Conservation (phyloP, 2,797 vertebrate species). For the Xenentodon cancila region DNA sequence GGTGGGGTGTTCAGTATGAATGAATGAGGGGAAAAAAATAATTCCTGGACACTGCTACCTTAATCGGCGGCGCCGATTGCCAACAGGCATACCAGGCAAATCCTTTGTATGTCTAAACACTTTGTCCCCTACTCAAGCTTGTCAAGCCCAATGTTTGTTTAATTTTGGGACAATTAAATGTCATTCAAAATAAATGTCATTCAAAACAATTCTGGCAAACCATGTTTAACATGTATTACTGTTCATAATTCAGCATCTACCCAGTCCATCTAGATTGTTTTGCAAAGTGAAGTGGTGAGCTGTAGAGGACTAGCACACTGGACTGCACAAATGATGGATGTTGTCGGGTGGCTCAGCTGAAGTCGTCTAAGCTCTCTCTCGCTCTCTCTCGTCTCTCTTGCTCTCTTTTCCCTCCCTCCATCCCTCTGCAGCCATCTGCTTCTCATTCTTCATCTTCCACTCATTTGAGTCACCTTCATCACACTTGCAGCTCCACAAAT, state of each 20-base stretch:
- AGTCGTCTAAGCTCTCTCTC: conserved; percentile 51
- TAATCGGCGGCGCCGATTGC: no score
- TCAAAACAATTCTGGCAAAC: not conserved
- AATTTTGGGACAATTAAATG: no score
- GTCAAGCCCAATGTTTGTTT: no score
- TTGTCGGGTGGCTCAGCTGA: conserved; percentile 48
- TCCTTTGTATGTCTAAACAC: no score
- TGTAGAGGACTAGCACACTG: conserved; percentile 12
- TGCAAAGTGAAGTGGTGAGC: not conserved
- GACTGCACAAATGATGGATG: conserved; percentile 34
- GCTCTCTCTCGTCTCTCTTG: conserved; percentile 51
- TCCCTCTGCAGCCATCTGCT: conserved; percentile 69
- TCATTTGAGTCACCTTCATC: conserved; percentile 24
- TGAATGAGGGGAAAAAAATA: no score
- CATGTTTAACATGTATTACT: not conserved
- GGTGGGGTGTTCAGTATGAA: no score
- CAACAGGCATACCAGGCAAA: no score
- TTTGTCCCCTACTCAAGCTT: no score
- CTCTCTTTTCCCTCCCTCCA: conserved; percentile 43
- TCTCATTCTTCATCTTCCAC: conserved; percentile 57
- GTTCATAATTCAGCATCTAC: not conserved
- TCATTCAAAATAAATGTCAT: no score
- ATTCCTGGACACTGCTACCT: no score
- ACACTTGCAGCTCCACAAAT: conserved; percentile 2
- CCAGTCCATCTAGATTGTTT: not conserved